Evolutionary conservation across 1,140 invertebrate species (phyloP), one percentile per base, ranked within the genome.

Genomic region (Galendromus occidentalis): DNA sequence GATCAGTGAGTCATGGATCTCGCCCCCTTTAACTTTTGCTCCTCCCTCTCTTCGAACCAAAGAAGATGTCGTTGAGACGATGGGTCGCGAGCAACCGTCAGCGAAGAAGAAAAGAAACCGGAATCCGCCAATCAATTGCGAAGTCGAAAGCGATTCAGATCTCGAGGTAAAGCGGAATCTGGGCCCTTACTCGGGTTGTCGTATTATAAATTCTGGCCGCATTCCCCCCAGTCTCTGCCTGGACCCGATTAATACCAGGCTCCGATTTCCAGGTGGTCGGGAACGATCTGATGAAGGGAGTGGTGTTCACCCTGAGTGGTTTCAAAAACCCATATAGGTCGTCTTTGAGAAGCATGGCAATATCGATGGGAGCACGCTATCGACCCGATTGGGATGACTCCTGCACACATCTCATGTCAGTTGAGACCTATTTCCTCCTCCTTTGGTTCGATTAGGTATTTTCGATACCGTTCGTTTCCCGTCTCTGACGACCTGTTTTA

Each of bases 401-500:
- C 44, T 89, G 86, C 74, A 90, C 87, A 7, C 88, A 91, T 77
- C 81, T 91, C 64, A 79, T 91, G 86, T 89, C 79, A 80, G 79
- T 77, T 55, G 22, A 20, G 28, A 66, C 65, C 18, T 67, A n/a
- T n/a, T n/a, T n/a, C n/a, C n/a, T n/a, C 25, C 41, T 28, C 64
- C 20, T 12, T 64, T 42, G 64, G 55, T 30, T 20, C 22, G 18
- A 20, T 47, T 28, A 33, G 44, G 51, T 14, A 41, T 30, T 68
- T 67, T 2, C 64, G 25, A 41, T 17, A 64, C 7, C 2, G 25
- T 25, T 44, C 42, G 30, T 25, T 17, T 42, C 65, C 30, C 30
- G 65, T 30, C 18, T 18, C 64, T 42, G 30, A 2, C 47, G 28
- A 30, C 4, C 4, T 9, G 9, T 39, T 69, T 76, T 76, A 39